Conservation (phyloP, 2,888 invertebrate genomes). For the Caenorhabditis sp. region DNA sequence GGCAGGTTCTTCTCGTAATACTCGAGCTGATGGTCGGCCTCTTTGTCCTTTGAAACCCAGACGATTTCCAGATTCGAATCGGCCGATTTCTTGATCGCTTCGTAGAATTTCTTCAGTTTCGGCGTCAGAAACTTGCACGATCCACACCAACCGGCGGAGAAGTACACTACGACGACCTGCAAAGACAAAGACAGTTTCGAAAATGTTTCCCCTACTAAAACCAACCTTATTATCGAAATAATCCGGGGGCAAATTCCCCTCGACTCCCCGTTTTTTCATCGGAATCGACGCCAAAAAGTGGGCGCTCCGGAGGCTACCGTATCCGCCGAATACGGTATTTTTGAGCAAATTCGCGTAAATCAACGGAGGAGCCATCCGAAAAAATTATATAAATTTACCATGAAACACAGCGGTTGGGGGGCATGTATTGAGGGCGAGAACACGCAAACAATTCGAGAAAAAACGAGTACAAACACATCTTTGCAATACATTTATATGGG, state of each 20-base stretch:
- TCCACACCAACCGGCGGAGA: slow-evolving; percentile 76
- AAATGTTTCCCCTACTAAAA: neutral
- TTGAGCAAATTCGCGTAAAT: neutral
- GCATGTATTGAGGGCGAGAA: slow-evolving; percentile 17
- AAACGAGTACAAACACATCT: neutral
- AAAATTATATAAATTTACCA: neutral
- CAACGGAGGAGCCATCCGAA: slow-evolving; percentile 1
- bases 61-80: slow-evolving; percentile 66
- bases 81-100: slow-evolving; percentile 58
- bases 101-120: slow-evolving; percentile 73
- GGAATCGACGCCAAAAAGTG: slow-evolving; percentile 62
- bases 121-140: slow-evolving; percentile 74
- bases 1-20: slow-evolving; percentile 74
- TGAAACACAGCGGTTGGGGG: neutral
- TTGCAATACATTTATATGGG: neutral
- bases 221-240: slow-evolving; percentile 63
- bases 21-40: slow-evolving; percentile 70
- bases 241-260: slow-evolving; percentile 51
- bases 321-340: neutral
- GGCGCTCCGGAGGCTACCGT: slow-evolving; percentile 22
- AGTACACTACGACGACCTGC: slow-evolving; percentile 72
- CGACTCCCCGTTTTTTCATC: slow-evolving; percentile 61
- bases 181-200: no score
- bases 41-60: slow-evolving; percentile 72
- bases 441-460: neutral